A percentile compares a stretch with the other conserved stretches of the same genome.
Conservation (phyloP, 2,888 invertebrate species). For the Spatulosminthurus flaviceps region DNA sequence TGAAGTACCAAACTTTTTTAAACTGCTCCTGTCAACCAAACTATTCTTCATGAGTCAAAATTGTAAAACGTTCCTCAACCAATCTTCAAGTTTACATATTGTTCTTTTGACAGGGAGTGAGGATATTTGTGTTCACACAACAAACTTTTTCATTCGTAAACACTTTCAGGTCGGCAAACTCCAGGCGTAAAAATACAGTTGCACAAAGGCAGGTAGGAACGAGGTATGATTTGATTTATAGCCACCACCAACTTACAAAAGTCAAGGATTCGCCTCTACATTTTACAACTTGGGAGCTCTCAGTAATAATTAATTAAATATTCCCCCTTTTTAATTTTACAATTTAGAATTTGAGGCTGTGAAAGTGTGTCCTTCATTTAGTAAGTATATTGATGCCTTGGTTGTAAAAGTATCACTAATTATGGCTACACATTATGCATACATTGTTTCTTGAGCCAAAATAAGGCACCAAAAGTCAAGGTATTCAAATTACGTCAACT, state of each 20-base stretch:
- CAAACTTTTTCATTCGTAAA: conserved; percentile 8
- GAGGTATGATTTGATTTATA: conserved; percentile 12
- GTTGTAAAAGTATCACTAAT: too few species aligned
- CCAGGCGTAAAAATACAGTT: not conserved
- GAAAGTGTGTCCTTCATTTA: too few species aligned
- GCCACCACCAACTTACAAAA: not conserved
- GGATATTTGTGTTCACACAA: conserved; percentile 11
- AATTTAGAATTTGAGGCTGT: not conserved
- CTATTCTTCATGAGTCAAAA: conserved; percentile 13
- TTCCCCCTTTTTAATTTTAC: conserved; percentile 19
- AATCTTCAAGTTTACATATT: conserved; percentile 14
- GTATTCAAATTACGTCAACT: too few species aligned
- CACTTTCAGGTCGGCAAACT: not conserved
- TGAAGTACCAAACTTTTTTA: conserved; percentile 35
- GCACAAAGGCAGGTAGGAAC: not conserved
- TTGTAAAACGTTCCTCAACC: not conserved
- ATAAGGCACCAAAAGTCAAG: too few species aligned
- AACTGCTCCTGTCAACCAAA: conserved; percentile 16
- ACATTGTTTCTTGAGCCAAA: too few species aligned
- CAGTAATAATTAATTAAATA: not conserved
- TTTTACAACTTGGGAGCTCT: not conserved
- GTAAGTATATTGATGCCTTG: not conserved
- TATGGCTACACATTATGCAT: too few species aligned
- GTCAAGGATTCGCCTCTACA: not conserved
- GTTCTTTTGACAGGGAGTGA: not conserved